phyloP scores from a whole-genome alignment of 2,797 vertebrate genomes.

The Leucoraja ocellata region DNA sequence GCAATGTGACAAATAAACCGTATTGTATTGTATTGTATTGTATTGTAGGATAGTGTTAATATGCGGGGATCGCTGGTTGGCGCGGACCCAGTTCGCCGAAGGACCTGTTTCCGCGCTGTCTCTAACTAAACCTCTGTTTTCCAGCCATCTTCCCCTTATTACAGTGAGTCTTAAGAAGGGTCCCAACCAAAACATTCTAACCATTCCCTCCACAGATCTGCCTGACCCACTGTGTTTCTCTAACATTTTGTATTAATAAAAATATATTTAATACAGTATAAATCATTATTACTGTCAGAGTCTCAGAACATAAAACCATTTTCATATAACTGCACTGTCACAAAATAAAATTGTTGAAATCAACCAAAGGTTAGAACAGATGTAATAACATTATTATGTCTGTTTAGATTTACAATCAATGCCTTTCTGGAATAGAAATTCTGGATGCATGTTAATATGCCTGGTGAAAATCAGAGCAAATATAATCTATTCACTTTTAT shows the following conservation, averaged over 20 bases:
- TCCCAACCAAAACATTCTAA: too few relatives aligned
- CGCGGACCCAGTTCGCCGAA: too few relatives aligned
- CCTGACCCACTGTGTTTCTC: too few relatives aligned
- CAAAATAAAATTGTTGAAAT: slow-evolving; percentile 43
- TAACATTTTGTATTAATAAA: neutral
- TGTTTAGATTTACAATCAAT: slow-evolving; percentile 52
- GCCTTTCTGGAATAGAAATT: slow-evolving; percentile 46
- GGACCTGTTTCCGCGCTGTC: too few relatives aligned
- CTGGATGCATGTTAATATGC: slow-evolving; percentile 44
- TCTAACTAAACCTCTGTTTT: too few relatives aligned
- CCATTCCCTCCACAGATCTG: too few relatives aligned
- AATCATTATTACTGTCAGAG: neutral
- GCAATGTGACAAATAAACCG: too few relatives aligned
- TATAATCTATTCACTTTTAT: slow-evolving; percentile 44
- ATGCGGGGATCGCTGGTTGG: too few relatives aligned
- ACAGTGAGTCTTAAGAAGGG: too few relatives aligned
- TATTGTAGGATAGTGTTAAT: too few relatives aligned
- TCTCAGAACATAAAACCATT: neutral
- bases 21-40: too few relatives aligned
- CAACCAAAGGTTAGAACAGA: slow-evolving; percentile 48
- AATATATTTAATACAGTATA: neutral
- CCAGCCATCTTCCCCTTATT: too few relatives aligned
- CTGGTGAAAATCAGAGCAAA: slow-evolving; percentile 45
- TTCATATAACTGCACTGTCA: neutral
- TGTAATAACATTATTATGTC: slow-evolving; percentile 50